Conservation (phyloP, 2,797 vertebrate genomes). For the Erpetoichthys calabaricus region DNA sequence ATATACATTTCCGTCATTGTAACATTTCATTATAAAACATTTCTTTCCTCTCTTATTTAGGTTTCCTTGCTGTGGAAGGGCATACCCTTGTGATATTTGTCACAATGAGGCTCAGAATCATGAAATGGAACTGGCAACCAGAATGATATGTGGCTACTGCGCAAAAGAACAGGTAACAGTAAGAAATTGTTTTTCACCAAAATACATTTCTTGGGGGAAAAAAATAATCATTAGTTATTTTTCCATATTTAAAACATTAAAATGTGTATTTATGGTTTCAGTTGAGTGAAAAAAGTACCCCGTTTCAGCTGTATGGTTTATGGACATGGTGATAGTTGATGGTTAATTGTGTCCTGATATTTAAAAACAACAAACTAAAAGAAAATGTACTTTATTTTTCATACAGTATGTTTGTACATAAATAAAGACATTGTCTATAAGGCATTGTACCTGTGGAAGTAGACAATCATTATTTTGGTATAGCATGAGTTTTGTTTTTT, state of each 20-base stretch:
- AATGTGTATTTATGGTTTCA: no score
- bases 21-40: no score
- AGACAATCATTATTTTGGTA: no score
- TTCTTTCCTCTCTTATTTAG: slow-evolving; percentile 21
- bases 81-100: slow-evolving; percentile 61
- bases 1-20: neutral
- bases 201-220: neutral
- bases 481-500: no score
- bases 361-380: neutral
- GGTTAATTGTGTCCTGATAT: no score
- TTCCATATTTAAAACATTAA: no score
- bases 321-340: no score
- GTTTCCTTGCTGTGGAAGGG: slow-evolving; percentile 63
- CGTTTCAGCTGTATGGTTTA: no score
- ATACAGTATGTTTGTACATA: no score
- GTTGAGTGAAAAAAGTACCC: no score
- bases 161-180: slow-evolving; percentile 61
- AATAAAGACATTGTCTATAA: neutral
- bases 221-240: neutral
- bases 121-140: slow-evolving; percentile 58
- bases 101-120: slow-evolving; percentile 63
- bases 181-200: neutral
- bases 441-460: no score
- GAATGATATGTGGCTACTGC: slow-evolving; percentile 66
- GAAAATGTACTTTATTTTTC: neutral